Base-by-base conservation (phyloP, 2,888 invertebrate species). In the Laothoe populi region DNA sequence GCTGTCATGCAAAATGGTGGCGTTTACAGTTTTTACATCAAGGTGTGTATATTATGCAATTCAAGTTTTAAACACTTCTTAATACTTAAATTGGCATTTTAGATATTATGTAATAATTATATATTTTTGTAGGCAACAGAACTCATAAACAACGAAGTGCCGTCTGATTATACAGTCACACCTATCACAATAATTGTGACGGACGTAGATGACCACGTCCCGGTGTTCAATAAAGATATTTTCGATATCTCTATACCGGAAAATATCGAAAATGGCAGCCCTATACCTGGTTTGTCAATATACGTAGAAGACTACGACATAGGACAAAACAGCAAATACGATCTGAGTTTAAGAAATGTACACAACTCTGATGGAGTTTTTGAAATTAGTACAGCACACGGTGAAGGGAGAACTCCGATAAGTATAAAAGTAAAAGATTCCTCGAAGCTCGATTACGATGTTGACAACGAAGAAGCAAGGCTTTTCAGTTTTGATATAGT, bases 151-250 rank as follows among this genome's bases (percentile, higher is more conserved):
- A 95, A 95, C 45, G 95, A 95, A 81, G 93, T 95, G 24, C 95
- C 96, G 5, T 95, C 95, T 0, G 96, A 96, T 69, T 94, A 94
- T 35, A 93, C 96, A 0, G 93, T 94, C 0, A 95, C 96, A 1
- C 93, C 95, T 42, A 93, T 97, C 0, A 96, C 96, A 0, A 95
- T 97, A 42, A 95, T 97, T 0, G 95, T 97, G 26, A 96, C 96
- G 0, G 97, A 97, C 74, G 95, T 95, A 0, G 96, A 97, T 71
- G 97, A 97, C 75, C 95, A 96, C 68, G 89, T 94, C 13, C 97
- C 97, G 0, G 88, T 93, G 69, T 97, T 97, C 71, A 96, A 96
- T 72, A 92, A 93, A 67, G 87, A 94, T 1, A 83, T 90, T 0
- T 96, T 95, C 64, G 93, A 94, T 69, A 94, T 97, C 59, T 95